These are phyloP conservation scores for Zaprionus obscuricornis DNA, from an alignment of 2,888 invertebrate genomes.

Conservation along the genomic window DNA sequence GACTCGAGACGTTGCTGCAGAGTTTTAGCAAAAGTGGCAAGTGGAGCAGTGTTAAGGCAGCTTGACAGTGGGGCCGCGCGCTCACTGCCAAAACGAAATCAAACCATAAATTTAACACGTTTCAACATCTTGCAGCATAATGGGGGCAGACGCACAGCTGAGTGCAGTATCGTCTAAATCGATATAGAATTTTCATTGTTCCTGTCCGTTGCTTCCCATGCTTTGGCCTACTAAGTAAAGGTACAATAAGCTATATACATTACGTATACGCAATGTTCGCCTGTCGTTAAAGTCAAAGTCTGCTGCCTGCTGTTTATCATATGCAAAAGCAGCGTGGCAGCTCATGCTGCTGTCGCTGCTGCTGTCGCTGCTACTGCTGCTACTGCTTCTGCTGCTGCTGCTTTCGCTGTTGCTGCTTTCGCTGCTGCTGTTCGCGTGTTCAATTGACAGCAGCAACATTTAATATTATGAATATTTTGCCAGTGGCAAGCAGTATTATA, in stretches of 20 bases:
- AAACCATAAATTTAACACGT: constrained; percentile 77
- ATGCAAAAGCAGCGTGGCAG: constrained; percentile 55
- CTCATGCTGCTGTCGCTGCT: constrained; percentile 34
- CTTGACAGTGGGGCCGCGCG: too few relatives aligned
- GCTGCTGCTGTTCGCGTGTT: not conserved
- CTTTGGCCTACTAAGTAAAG: not conserved
- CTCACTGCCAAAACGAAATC: constrained; percentile 68
- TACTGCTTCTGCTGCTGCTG: too few relatives aligned
- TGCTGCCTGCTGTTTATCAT: constrained; percentile 47
- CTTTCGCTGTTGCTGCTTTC: too few relatives aligned
- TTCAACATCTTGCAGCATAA: constrained; percentile 66
- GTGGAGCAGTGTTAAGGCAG: constrained; percentile 24
- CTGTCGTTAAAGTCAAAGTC: constrained; percentile 23
- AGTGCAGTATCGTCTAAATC: constrained; percentile 47
- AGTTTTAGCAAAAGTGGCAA: not conserved
- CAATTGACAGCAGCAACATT: constrained; percentile 44
- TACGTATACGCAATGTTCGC: constrained; percentile 53
- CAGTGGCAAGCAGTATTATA: not conserved
- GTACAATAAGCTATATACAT: constrained; percentile 17
- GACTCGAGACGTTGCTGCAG: constrained; percentile 13
- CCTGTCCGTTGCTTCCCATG: not conserved
- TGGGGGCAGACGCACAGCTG: constrained; percentile 33
- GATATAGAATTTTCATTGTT: too few relatives aligned
- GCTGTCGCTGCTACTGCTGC: constrained; percentile 13
- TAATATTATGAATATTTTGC: constrained; percentile 24